Evolutionary conservation across 2,888 invertebrate genomes (phyloP), one percentile per base, ranked within the genome.

Genomic region (Melipona beecheii): DNA sequence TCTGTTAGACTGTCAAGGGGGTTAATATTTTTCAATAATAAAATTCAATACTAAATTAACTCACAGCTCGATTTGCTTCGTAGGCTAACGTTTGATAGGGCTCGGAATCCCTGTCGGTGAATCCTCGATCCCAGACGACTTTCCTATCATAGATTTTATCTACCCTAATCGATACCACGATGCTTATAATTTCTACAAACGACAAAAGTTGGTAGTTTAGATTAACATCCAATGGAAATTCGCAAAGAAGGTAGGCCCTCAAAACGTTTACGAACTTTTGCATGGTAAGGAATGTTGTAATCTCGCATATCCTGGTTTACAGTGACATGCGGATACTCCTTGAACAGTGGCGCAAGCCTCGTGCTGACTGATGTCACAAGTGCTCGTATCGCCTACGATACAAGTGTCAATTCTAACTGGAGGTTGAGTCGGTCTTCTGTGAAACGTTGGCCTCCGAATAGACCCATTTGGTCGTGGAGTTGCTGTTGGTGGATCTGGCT

Each of bases 381-480:
- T 98, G 0, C 97, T 97, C 90, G 98, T 98, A 90, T 98, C 98
- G 0, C 98, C 98, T 0, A 98, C 98, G 31, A 98, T 98, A 91
- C 98, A 98, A 0, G 98, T 98, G 93, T 98, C 98, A 84, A 98
- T 98, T 89, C 98, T 92, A 52, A 97, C 97, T 31, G 97, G 96
- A 85, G 97, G 96, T 93, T 97, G 96, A 0, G 96, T 96, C 69
- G 97, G 96, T 84, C 96, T 95, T 58, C 96, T 95, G n/a, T 95
- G 95, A 81, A 95, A 96, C 43, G 95, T 94, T 0, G 96, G 96
- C 75, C 96, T 95, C 64, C 96, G 69, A 65, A 94, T 89, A 43
- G 93, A 95, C 83, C 83, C 92, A 79, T 77, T 95, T 0, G 95
- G 94, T n/a, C 93, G 90, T 0, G 95, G 89, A 50, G 94, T 91